Evolutionary conservation across 2,888 invertebrate species (phyloP).

Genomic region (Macaria liturata): DNA sequence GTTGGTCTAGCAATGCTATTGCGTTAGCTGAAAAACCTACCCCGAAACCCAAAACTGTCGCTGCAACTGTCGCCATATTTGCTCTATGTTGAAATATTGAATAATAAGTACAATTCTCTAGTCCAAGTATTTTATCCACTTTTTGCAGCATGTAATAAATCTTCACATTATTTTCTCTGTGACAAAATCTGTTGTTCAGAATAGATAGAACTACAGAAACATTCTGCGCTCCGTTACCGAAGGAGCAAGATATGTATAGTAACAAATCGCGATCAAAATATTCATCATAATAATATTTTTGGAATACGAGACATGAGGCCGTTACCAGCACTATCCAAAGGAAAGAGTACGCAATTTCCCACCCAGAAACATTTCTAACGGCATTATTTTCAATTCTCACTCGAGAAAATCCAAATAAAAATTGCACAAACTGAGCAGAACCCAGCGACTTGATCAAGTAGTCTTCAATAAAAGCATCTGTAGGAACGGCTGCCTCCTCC

Average conservation of each 20-base stretch:
- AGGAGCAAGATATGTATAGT: conserved; percentile 24
- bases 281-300: conserved; percentile 30
- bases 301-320: conserved; percentile 31
- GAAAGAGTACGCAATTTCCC: conserved; percentile 40
- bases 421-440: conserved; percentile 36
- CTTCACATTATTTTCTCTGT: conserved; percentile 28
- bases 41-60: conserved; percentile 28
- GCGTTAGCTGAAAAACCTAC: conserved; percentile 32
- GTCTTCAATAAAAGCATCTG: conserved; percentile 26
- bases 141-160: conserved; percentile 41
- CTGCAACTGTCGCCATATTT: conserved; percentile 27
- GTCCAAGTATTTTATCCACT: conserved; percentile 37
- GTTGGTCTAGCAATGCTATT: conserved; percentile 29
- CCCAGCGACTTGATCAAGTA: conserved; percentile 42
- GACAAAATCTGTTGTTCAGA: conserved; percentile 36
- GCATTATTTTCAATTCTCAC: conserved; percentile 37
- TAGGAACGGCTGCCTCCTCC: background rate
- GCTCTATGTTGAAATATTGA: conserved; percentile 32
- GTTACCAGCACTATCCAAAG: conserved; percentile 35
- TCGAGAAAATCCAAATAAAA: conserved; percentile 38
- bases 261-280: conserved; percentile 27
- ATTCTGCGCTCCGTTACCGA: conserved; percentile 31
- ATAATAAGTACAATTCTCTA: conserved; percentile 31
- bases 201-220: conserved; percentile 35
- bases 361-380: conserved; percentile 25